Evolutionary conservation across 2,888 invertebrate genomes (phyloP).

Genomic region (Acleris laterana): DNA sequence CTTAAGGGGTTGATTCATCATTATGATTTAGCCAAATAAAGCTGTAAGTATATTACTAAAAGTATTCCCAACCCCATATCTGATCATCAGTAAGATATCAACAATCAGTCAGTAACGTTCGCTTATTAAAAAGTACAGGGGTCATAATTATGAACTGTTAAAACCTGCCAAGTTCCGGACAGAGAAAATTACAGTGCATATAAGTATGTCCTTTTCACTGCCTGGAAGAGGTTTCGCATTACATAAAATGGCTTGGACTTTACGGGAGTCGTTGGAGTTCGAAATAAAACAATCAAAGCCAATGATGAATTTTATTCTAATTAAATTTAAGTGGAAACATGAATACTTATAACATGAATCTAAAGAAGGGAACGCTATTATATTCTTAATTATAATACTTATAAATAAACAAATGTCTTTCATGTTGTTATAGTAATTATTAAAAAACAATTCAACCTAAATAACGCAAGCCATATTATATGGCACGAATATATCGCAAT

Average conservation of each 20-base stretch:
- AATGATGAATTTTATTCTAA: constrained; percentile 83
- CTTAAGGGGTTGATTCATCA: too few species aligned
- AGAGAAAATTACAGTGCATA: too few species aligned
- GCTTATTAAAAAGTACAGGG: too few species aligned
- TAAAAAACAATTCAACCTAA: constrained; percentile 42
- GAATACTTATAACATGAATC: constrained; percentile 84
- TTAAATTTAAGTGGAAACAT: constrained; percentile 84
- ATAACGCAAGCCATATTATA: constrained; percentile 54
- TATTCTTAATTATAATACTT: constrained; percentile 83
- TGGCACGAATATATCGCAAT: constrained; percentile 59
- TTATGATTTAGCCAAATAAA: too few species aligned
- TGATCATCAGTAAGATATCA: too few species aligned
- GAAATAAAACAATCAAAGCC: constrained; percentile 67
- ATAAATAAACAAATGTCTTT: constrained; percentile 83
- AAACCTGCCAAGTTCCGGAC: too few species aligned
- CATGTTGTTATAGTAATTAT: constrained; percentile 59
- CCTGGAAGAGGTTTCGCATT: background rate
- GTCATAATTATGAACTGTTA: too few species aligned
- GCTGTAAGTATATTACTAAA: too few species aligned
- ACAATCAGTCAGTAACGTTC: too few species aligned
- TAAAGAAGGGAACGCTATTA: constrained; percentile 83
- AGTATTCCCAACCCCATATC: too few species aligned
- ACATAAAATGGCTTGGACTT: background rate
- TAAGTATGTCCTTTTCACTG: background rate
- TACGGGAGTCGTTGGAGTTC: too few species aligned